Percentiles rank a stretch among this genome's conserved stretches.
Conservation (phyloP, 2,888 invertebrate genomes). For the Acrobeloides nanus region DNA sequence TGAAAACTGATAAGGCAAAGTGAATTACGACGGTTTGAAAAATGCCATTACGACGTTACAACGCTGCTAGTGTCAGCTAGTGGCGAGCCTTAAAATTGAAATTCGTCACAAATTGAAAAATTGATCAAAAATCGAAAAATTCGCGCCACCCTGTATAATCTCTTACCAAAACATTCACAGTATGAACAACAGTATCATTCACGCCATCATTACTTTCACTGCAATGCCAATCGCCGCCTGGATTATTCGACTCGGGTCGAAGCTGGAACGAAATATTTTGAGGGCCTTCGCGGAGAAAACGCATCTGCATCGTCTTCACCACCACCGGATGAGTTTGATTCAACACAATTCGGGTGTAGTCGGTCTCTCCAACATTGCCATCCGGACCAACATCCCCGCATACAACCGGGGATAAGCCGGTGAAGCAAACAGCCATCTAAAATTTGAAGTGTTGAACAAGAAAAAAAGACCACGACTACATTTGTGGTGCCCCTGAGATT, state of each 20-base stretch:
- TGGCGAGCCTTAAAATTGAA: too few relatives aligned
- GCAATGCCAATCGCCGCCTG: conserved; percentile 26
- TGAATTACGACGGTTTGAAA: too few relatives aligned
- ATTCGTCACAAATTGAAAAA: too few relatives aligned
- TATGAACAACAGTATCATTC: conserved; percentile 9
- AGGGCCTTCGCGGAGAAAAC: conserved; percentile 22
- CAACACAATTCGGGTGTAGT: conserved; percentile 29
- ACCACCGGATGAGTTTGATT: conserved; percentile 19
- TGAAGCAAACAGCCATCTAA: conserved; percentile 24
- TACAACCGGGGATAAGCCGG: conserved; percentile 28
- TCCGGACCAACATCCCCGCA: conserved; percentile 26
- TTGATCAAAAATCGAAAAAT: too few relatives aligned
- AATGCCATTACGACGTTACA: too few relatives aligned
- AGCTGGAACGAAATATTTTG: conserved; percentile 25
- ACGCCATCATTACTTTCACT: conserved; percentile 13
- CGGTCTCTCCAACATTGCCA: conserved; percentile 19
- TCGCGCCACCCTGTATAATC: too few relatives aligned
- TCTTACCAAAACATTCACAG: conserved; percentile 12
- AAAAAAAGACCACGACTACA: neutral
- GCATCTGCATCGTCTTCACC: conserved; percentile 31
- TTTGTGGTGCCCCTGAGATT: conserved; percentile 6
- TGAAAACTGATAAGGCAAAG: too few relatives aligned
- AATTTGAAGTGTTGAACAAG: conserved; percentile 2
- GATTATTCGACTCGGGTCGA: conserved; percentile 8
- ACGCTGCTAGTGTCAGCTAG: too few relatives aligned